Evolutionary conservation across 92 coral and sea anemone genomes (phyloP), one percentile per base, ranked within the genome.

Genomic region (Epizoanthus illoricatus): DNA sequence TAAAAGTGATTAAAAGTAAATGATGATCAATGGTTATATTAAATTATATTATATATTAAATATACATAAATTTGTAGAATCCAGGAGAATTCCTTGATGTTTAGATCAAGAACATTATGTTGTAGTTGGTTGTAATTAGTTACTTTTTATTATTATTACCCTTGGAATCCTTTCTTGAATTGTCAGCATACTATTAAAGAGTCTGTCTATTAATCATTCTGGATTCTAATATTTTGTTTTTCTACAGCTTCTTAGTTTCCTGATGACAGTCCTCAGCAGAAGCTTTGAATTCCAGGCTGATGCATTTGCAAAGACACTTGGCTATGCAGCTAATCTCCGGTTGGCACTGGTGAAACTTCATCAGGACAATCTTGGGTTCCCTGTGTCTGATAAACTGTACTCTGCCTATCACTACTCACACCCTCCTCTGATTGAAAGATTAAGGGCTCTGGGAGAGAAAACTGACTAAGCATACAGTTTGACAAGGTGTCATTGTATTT

Each of bases 231-330:
- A 16, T 47, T 15, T 20, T 79, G 59, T 66, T 41, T 75, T 47
- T 75, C 76, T 76, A 52, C 76, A 96, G 99, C 84, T 96, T 21
- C 87, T 93, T 17, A 97, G 98, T 21, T 96, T 96, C 86, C 87
- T 96, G 75, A 93, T 96, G 99, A 96, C 99, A 23, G 93, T 93
- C 24, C 94, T 96, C 28, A 96, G 98, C 76, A 85, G 99, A 66
- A 90, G 86, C 68, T 96, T 93, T 80, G 99, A 96, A 80, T 96
- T 96, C 85, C 98, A 96, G 86, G 99, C 99, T 13, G 99, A 96
- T 76, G 90, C 83, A 9, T 96, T 96, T 85, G 99, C 98, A 42
- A 96, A 96, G 85, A 82, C 86, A 66, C 97, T 96, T 54, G 99
- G 99, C 23, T 96, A 87, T 52, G 81, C 96, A 60, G 74, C 89